These are phyloP conservation scores for Pachyrhynchus sulphureomaculatus DNA, from an alignment of 1,140 invertebrate genomes.

Conservation along the genomic window DNA sequence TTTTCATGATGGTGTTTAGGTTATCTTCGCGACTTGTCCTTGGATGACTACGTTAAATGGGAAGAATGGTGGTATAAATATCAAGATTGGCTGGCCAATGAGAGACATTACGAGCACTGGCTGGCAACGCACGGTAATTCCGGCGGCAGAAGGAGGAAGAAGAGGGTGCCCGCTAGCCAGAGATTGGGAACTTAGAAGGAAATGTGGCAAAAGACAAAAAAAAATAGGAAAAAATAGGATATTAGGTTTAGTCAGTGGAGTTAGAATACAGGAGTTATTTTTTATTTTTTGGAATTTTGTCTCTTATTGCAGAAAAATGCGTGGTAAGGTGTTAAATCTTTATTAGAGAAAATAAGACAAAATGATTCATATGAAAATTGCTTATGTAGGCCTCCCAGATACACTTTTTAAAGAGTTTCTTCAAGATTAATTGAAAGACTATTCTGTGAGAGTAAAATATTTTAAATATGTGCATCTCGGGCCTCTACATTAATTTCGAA, in stretches of 20 bases:
- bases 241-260: too few relatives aligned
- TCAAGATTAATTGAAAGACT: not conserved
- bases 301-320: too few relatives aligned
- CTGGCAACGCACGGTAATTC: slow-evolving; percentile 45
- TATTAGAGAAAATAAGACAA: too few relatives aligned
- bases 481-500: too few relatives aligned
- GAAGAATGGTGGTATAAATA: slow-evolving; percentile 94
- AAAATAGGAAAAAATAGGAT: not conserved
- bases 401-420: not conserved
- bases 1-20: too few relatives aligned
- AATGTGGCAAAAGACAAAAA: not conserved
- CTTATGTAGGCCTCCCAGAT: not conserved
- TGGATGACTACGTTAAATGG: slow-evolving; percentile 88
- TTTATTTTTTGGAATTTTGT: too few relatives aligned
- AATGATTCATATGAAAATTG: too few relatives aligned
- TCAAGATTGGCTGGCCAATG: slow-evolving; percentile 85
- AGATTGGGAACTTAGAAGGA: slow-evolving; percentile 20
- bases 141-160: slow-evolving; percentile 46
- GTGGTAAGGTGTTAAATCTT: too few relatives aligned
- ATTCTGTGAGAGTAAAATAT: too few relatives aligned
- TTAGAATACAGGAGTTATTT: too few relatives aligned
- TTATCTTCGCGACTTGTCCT: slow-evolving; percentile 72
- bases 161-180: slow-evolving; percentile 46
- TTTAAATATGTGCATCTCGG: too few relatives aligned
- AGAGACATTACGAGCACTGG: slow-evolving; percentile 79